Conservation (phyloP, 2,113 vertebrate genomes). For the Microtus pennsylvanicus region DNA sequence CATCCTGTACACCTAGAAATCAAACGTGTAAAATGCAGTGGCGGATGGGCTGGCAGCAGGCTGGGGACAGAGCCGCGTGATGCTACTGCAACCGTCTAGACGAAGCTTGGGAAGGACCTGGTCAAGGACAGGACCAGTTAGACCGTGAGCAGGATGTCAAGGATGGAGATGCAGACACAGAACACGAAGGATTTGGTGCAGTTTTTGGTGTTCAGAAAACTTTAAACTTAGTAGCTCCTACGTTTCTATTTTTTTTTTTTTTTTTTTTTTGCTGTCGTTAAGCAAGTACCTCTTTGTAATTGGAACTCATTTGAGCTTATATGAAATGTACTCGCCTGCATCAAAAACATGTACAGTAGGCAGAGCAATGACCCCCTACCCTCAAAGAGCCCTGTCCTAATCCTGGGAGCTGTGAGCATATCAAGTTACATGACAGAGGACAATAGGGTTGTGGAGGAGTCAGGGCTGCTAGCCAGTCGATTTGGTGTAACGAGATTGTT, state of each 20-base stretch:
- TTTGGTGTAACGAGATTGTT: background rate
- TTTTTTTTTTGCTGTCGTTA: background rate
- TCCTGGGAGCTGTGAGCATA: background rate
- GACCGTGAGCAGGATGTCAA: background rate
- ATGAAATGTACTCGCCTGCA: background rate
- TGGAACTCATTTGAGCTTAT: background rate
- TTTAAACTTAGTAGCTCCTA: background rate
- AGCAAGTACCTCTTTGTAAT: background rate
- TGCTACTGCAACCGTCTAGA: no score
- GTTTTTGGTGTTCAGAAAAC: background rate
- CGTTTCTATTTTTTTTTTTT: background rate
- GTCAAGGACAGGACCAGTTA: background rate
- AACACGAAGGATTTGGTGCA: background rate
- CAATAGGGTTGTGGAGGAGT: background rate
- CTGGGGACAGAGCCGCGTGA: background rate
- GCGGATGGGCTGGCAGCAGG: background rate
- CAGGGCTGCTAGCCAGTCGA: background rate
- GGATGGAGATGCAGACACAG: background rate
- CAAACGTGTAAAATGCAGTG: background rate
- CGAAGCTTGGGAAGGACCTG: background rate
- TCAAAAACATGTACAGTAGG: background rate
- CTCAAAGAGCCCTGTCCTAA: background rate
- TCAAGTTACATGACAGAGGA: background rate
- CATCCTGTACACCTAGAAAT: background rate
- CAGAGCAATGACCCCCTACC: background rate